Conservation (phyloP, 2,888 invertebrate species). For the Cataglyphis rosenhaueri region DNA sequence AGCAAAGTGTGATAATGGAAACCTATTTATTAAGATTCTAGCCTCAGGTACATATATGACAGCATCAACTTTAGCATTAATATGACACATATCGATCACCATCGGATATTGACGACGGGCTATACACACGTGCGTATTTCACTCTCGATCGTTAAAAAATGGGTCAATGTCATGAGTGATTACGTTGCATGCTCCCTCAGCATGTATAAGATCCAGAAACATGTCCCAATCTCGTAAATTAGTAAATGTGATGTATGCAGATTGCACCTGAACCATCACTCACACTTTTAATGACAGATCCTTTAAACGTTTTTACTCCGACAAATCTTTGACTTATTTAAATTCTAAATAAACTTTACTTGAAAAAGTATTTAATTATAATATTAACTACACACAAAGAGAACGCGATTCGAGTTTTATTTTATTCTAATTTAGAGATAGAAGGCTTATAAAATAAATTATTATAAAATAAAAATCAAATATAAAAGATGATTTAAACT, state of each 20-base stretch:
- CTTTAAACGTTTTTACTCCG: not conserved
- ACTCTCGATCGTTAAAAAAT: constrained; percentile 75
- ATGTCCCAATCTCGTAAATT: constrained; percentile 11
- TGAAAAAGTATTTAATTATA: not conserved
- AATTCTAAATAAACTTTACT: not conserved
- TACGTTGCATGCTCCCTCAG: constrained; percentile 66
- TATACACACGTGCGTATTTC: constrained; percentile 62
- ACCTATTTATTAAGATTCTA: constrained; percentile 47
- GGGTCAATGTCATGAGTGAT: constrained; percentile 77
- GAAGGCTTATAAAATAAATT: too few species aligned
- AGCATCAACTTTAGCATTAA: constrained; percentile 38
- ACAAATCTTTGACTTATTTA: not conserved
- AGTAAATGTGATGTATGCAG: constrained; percentile 2
- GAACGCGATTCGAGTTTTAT: not conserved
- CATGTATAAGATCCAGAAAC: constrained; percentile 46
- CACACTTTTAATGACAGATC: not conserved
- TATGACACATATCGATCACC: constrained; percentile 54
- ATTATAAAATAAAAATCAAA: not conserved
- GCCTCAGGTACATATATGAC: constrained; percentile 24
- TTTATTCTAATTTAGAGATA: not conserved
- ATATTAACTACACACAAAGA: not conserved
- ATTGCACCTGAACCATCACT: not conserved
- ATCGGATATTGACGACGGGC: constrained; percentile 33
- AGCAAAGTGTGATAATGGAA: constrained; percentile 34
- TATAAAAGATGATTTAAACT: not conserved